These are phyloP conservation scores for Odocoileus virginianus DNA, from an alignment of 2,113 vertebrate species.

Conservation along the genomic window DNA sequence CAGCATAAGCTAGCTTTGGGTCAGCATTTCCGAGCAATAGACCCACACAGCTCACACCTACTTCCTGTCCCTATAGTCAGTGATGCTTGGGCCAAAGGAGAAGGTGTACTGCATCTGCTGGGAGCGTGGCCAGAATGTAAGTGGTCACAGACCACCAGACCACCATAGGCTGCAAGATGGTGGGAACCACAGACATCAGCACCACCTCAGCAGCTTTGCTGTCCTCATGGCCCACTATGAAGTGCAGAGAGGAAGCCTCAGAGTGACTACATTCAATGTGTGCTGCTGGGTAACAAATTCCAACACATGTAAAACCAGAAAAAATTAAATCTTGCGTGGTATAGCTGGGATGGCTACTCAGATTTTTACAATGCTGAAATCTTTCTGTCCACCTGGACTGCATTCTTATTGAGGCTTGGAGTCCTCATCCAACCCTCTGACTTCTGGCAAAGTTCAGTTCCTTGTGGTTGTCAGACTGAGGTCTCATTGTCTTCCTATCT, in stretches of 20 bases:
- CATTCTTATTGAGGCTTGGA: background rate
- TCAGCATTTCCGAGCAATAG: background rate
- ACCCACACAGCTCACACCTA: background rate
- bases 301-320: background rate
- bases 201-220: conserved; percentile 83
- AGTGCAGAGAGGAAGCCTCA: background rate
- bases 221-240: conserved; percentile 74
- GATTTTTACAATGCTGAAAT: background rate
- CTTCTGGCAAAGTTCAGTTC: background rate
- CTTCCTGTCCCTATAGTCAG: background rate
- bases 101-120: conserved; percentile 37
- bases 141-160: conserved; percentile 76
- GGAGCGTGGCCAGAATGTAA: conserved; percentile 31
- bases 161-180: conserved; percentile 69
- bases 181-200: conserved; percentile 41
- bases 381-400: background rate
- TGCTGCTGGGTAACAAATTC: background rate
- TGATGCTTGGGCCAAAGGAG: background rate
- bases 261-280: background rate
- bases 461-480: background rate
- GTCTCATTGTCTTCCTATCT: background rate
- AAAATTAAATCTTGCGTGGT: background rate
- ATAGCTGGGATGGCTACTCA: background rate
- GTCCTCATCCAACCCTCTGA: background rate
- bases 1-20: background rate